A percentile compares a stretch with the other conserved stretches of the same genome.
Conservation (phyloP, 2,113 vertebrate species). For the Trichechus manatus region DNA sequence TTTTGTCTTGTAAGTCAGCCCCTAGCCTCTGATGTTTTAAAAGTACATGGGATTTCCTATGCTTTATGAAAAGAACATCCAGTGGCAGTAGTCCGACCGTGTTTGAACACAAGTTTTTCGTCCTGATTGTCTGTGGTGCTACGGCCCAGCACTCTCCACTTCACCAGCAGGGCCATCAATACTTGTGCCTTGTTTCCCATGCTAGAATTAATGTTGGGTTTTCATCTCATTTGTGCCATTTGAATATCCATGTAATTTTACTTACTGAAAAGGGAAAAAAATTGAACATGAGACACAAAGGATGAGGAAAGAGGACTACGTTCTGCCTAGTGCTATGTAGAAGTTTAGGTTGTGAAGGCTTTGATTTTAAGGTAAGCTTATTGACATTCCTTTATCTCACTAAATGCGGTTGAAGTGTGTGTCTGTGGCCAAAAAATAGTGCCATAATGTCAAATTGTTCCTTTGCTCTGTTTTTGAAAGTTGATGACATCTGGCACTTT, state of each 20-base stretch:
- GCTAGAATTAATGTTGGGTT: constrained; percentile 19
- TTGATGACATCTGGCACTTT: constrained; percentile 68
- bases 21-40: constrained; percentile 27
- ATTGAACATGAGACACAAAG: constrained; percentile 45
- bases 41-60: background rate
- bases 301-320: constrained; percentile 46
- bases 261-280: constrained; percentile 43
- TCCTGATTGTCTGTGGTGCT: background rate
- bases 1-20: background rate
- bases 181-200: background rate
- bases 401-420: constrained; percentile 57
- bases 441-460: constrained; percentile 10
- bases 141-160: background rate
- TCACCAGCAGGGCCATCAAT: background rate
- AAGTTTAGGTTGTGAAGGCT: constrained; percentile 48
- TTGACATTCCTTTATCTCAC: constrained; percentile 66
- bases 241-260: constrained; percentile 19
- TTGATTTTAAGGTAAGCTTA: constrained; percentile 63
- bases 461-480: constrained; percentile 72
- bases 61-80: background rate
- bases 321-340: background rate
- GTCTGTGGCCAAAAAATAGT: constrained; percentile 26
- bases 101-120: background rate
- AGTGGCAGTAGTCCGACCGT: background rate
- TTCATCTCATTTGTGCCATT: constrained; percentile 49